Conservation (phyloP, 2,888 invertebrate genomes). For the Andrena praecox region DNA sequence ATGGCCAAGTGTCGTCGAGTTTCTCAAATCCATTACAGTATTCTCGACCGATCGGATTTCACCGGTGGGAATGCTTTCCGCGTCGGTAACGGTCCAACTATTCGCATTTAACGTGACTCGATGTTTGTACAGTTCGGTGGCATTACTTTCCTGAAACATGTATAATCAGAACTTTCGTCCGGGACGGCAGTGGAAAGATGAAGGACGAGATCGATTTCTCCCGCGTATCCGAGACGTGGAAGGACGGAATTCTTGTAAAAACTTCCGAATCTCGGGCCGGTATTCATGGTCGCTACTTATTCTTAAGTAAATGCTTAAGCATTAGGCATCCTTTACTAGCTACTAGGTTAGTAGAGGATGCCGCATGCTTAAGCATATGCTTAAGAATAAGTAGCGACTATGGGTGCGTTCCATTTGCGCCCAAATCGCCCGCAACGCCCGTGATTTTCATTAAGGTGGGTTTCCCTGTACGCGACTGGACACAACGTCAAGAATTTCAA, state of each 20-base stretch:
- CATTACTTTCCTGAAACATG: slow-evolving; percentile 87
- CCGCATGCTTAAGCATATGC: too few relatives aligned
- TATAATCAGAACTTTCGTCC: not conserved
- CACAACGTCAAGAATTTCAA: too few relatives aligned
- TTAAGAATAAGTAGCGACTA: too few relatives aligned
- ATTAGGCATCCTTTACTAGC: too few relatives aligned
- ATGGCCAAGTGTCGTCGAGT: slow-evolving; percentile 88
- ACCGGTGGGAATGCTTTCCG: slow-evolving; percentile 91
- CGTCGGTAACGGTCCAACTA: slow-evolving; percentile 90
- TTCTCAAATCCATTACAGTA: slow-evolving; percentile 91
- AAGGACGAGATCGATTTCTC: not conserved
- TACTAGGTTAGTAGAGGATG: too few relatives aligned
- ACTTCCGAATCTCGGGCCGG: not conserved
- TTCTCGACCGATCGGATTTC: slow-evolving; percentile 90
- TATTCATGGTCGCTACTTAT: too few relatives aligned
- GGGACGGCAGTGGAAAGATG: not conserved
- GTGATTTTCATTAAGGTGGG: too few relatives aligned
- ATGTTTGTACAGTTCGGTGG: slow-evolving; percentile 89
- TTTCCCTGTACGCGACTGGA: too few relatives aligned
- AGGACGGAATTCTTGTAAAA: not conserved
- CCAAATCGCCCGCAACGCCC: too few relatives aligned
- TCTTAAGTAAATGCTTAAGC: too few relatives aligned
- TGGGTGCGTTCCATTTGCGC: too few relatives aligned
- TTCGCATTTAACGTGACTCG: slow-evolving; percentile 91
- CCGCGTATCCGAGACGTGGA: too few relatives aligned